These are phyloP conservation scores for Portunus trituberculatus DNA, from an alignment of 1,140 invertebrate species.

Conservation along the genomic window DNA sequence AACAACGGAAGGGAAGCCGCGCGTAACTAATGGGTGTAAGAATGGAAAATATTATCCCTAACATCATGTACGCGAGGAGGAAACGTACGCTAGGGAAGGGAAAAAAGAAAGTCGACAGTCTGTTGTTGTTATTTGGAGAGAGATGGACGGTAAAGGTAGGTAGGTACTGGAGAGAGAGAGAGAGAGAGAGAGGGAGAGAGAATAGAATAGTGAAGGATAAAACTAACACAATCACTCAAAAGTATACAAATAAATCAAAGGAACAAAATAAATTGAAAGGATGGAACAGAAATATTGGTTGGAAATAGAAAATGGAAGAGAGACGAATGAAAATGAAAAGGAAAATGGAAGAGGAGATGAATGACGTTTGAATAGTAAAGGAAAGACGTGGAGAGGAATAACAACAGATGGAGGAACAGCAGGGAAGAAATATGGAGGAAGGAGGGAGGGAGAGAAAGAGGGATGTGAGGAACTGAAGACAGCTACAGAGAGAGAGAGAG, in stretches of 20 bases:
- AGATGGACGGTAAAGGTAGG: background rate
- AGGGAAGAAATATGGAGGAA: background rate
- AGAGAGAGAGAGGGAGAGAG: conserved; percentile 36
- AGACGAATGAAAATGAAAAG: background rate
- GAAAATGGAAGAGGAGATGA: too few species aligned
- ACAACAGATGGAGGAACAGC: too few species aligned
- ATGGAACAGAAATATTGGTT: background rate
- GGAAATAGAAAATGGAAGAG: too few species aligned
- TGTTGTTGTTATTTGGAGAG: background rate
- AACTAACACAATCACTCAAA: background rate
- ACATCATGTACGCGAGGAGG: background rate
- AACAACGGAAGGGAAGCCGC: background rate
- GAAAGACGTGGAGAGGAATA: too few species aligned
- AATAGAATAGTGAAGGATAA: background rate
- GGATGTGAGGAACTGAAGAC: background rate
- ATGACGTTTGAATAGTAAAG: too few species aligned
- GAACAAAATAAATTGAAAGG: background rate
- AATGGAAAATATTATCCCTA: background rate
- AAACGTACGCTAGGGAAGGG: background rate
- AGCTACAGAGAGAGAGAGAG: background rate
- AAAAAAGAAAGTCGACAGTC: too few species aligned
- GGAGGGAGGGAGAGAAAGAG: background rate
- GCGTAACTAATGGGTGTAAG: background rate
- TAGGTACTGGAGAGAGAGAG: background rate
- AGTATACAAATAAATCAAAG: background rate